Evolutionary conservation across 2,797 vertebrate species (phyloP), one percentile per base, ranked within the genome.

Genomic region (Sylvia borin): DNA sequence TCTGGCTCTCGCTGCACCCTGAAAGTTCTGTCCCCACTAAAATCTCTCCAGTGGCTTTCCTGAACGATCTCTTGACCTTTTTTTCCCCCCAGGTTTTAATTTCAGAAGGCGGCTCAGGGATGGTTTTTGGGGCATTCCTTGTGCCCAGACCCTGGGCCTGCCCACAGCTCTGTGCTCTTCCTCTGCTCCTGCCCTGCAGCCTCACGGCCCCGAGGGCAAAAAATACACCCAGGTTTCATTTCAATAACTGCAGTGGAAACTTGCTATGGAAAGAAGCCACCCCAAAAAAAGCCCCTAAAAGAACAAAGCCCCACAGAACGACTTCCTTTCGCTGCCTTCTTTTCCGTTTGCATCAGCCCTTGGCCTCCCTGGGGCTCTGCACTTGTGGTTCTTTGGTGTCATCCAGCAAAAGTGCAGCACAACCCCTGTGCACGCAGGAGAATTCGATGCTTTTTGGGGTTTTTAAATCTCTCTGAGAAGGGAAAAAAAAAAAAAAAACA

Each of bases 171-270:
- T 1, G 3, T 7, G 24, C 29, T 42, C 26, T 5, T 42, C 5
- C 42, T 17, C 64, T 51, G 29, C 62, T 92, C 70, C 54, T 75
- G 66, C 72, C 51, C 16, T 25, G 29, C 50, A 70, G 55, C 93
- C 83, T 91, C 88, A 67, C 16, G 17, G 67, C 66, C 71, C 91
- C 17, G 70, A 82, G 89, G 85, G 65, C 92, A 88, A 76, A 87
- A 96, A 86, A 96, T 65, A 64, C 16, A 18, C 86, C 31, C 34
- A 21, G 47, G 68, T 83, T 79, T 95, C 47, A 91, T 95, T 93
- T 95, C 92, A 94, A 91, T 75, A 95, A 88, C 96, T 92, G 97
- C 67, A 96, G 93, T 97, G 98, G 96, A 98, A 97, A 98, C 96
- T 97, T 94, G 88, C 77, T 95, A 85, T 98, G 97, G 97, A 97